Base-by-base conservation (phyloP, 2,888 invertebrate species). In the Psylliodes chrysocephalus region DNA sequence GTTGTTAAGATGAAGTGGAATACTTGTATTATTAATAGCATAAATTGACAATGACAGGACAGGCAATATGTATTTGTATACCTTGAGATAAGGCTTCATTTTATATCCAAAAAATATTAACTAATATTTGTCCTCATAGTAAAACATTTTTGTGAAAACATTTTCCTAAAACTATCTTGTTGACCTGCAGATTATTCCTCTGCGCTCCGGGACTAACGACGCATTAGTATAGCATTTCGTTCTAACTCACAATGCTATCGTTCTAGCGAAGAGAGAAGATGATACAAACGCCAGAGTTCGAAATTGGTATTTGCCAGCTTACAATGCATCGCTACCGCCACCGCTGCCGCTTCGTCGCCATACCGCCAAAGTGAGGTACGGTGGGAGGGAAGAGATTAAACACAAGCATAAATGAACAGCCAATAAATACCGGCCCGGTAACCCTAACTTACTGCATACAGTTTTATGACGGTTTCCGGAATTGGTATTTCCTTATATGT, bases 381-480 rank as follows among this genome's bases (percentile, higher is more conserved):
- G 69, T 63, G 62, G 63, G 70, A 62, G 66, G 69, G 71, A 72
- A 67, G 73, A 79, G 79, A 80, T 80, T 80, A 80, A 81, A 79
- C 79, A 78, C 78, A 78, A 75, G 75, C 79, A 73, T 75, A 80
- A 80, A 81, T 79, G 79, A 80, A 80, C 75, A 79, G 75, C 77
- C 78, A 78, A 78, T 81, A 81, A 81, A 81, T 79, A 78, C 64
- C 63, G 65, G 69, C 62, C 54, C 68, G 66, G 63, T 71, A 69
- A 72, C 70, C 67, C 68, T 56, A 72, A 74, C 71, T 68, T 74
- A 74, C 72, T 72, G 70, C 69, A 66, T 60, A 63, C 69, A 68
- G 69, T 73, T 74, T 73, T 70, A 71, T 71, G 52, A 66, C 63
- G 64, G 66, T 63, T 63, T 66, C 60, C 60, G 54, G 30, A 64